Conservation (phyloP, 2,888 invertebrate species). For the Diogma glabrata region DNA sequence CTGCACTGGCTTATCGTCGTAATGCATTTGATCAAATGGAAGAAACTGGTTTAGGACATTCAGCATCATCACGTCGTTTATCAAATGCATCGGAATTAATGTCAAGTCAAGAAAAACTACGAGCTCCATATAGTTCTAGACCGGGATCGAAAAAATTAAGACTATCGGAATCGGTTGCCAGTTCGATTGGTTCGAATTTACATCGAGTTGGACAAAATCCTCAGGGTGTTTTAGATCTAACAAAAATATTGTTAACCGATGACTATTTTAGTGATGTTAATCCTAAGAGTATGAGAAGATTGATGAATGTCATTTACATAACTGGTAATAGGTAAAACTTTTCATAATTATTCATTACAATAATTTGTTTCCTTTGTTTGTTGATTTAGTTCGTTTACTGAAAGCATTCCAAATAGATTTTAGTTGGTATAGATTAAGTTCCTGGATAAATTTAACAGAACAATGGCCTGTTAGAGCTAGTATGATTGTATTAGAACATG, state of each 20-base stretch:
- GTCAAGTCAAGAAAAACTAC: conserved; percentile 70
- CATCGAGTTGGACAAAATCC: conserved; percentile 65
- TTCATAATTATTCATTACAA: neutral
- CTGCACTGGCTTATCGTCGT: conserved; percentile 42
- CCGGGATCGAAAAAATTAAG: conserved; percentile 62
- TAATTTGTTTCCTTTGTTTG: neutral
- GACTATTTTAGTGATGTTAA: conserved; percentile 99
- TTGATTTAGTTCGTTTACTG: conserved; percentile 70
- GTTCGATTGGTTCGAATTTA: conserved; percentile 80
- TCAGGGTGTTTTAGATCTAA: conserved; percentile 37
- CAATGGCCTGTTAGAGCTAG: conserved; percentile 98
- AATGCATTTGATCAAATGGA: conserved; percentile 32
- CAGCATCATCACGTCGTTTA: conserved; percentile 61
- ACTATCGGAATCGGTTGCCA: conserved; percentile 79
- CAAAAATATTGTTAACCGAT: conserved; percentile 84
- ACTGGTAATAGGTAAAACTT: conserved; percentile 51
- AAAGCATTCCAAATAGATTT: conserved; percentile 99
- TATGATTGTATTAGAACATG: conserved; percentile 93
- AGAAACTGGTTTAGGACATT: conserved; percentile 32
- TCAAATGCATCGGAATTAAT: conserved; percentile 71
- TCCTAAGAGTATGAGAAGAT: conserved; percentile 87
- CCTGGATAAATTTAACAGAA: conserved; percentile 97
- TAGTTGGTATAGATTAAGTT: conserved; percentile 95
- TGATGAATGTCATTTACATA: conserved; percentile 95
- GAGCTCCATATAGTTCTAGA: conserved; percentile 31